phyloP scores from a whole-genome alignment of 2,888 invertebrate species.

The Adelphocoris suturalis region DNA sequence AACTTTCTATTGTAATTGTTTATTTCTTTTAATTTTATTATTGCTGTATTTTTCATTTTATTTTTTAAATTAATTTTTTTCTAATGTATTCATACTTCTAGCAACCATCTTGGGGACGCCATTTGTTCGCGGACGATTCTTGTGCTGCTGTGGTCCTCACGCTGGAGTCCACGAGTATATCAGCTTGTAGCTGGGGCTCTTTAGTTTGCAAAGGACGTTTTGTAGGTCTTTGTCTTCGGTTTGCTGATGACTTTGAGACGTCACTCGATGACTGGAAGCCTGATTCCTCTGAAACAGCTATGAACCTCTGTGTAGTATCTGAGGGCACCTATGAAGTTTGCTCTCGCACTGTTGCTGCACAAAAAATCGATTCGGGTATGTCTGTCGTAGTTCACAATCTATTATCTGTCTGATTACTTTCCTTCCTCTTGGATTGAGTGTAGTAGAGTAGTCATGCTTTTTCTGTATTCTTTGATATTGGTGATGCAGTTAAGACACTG shows the following conservation, averaged over 20 bases:
- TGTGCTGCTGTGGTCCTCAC: constrained; percentile 97
- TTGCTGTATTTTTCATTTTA: too few relatives aligned
- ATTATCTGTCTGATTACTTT: too few relatives aligned
- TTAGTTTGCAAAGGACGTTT: constrained; percentile 94
- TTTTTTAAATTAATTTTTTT: too few relatives aligned
- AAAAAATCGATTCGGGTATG: constrained; percentile 86
- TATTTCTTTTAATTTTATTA: too few relatives aligned
- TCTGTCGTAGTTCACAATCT: too few relatives aligned
- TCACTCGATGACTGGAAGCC: constrained; percentile 99
- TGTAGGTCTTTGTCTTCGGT: constrained; percentile 93
- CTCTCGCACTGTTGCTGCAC: constrained; percentile 90
- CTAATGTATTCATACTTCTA: constrained; percentile 48
- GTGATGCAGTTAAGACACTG: too few relatives aligned
- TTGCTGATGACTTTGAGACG: constrained; percentile 98
- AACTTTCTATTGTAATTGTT: too few relatives aligned
- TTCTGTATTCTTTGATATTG: too few relatives aligned
- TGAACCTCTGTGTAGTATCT: constrained; percentile 98
- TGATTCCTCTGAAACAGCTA: constrained; percentile 82
- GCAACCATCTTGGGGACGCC: constrained; percentile 83
- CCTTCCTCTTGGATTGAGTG: too few relatives aligned
- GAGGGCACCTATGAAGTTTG: constrained; percentile 99
- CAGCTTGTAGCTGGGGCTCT: constrained; percentile 96
- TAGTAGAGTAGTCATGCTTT: too few relatives aligned
- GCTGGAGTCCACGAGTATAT: constrained; percentile 96
- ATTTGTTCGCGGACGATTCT: constrained; percentile 86